These are phyloP conservation scores for Rhineura floridana DNA, from an alignment of 2,113 vertebrate genomes.

Conservation along the genomic window DNA sequence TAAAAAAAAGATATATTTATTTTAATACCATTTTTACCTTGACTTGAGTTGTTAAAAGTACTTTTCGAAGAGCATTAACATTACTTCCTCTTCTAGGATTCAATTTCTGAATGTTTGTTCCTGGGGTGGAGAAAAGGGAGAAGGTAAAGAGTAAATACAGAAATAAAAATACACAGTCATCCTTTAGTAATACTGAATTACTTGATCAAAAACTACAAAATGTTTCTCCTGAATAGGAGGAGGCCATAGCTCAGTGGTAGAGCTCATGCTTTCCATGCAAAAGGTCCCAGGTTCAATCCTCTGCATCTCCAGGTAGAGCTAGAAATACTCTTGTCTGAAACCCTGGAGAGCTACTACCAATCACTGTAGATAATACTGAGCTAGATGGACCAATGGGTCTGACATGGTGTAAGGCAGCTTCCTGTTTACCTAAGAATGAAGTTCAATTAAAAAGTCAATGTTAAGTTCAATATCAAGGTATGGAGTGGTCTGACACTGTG, in stretches of 20 bases:
- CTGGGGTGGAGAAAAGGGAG: slow-evolving; percentile 63
- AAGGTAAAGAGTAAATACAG: background rate
- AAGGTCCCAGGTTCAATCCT: background rate
- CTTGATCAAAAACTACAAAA: background rate
- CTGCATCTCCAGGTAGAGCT: background rate
- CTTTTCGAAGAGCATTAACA: slow-evolving; percentile 82
- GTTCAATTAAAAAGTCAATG: background rate
- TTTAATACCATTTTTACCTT: slow-evolving; percentile 80
- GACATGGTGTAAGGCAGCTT: background rate
- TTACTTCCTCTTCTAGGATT: slow-evolving; percentile 81
- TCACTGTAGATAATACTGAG: background rate
- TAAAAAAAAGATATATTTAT: slow-evolving; percentile 46
- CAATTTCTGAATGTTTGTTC: slow-evolving; percentile 78
- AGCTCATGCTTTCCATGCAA: background rate
- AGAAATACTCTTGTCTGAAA: background rate
- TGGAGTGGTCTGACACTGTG: background rate
- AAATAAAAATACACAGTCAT: slow-evolving; percentile 18
- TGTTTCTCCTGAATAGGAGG: background rate
- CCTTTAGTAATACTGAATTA: background rate
- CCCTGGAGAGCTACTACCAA: background rate
- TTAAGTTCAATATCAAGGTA: background rate
- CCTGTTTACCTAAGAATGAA: background rate
- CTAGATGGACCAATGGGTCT: background rate
- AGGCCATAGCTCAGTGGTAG: background rate
- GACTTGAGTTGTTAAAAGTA: slow-evolving; percentile 88